These are phyloP conservation scores for Ethmia dodecea DNA, from an alignment of 2,888 invertebrate species.

Conservation along the genomic window DNA sequence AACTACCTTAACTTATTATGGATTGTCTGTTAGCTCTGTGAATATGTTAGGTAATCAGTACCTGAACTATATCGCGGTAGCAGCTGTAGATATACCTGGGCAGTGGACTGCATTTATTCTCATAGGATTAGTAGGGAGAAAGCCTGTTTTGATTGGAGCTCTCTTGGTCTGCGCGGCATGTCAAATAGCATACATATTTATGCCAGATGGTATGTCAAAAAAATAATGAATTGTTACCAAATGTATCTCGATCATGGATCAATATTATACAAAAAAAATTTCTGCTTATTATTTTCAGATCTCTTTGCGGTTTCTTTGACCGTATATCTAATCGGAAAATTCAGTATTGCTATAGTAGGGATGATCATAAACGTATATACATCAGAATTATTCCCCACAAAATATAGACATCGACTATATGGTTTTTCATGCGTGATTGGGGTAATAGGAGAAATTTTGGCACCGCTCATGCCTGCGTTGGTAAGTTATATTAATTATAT, in stretches of 20 bases:
- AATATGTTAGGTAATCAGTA: slow-evolving; percentile 80
- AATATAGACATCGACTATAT: slow-evolving; percentile 78
- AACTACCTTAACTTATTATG: slow-evolving; percentile 81
- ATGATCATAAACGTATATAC: slow-evolving; percentile 80
- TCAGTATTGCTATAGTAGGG: slow-evolving; percentile 78
- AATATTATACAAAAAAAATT: not conserved
- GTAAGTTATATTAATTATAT: too few relatives aligned
- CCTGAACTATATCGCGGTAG: slow-evolving; percentile 79
- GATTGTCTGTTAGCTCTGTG: slow-evolving; percentile 81
- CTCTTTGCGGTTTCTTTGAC: slow-evolving; percentile 42
- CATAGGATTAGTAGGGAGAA: slow-evolving; percentile 78
- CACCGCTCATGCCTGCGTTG: slow-evolving; percentile 81
- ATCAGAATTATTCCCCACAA: slow-evolving; percentile 82
- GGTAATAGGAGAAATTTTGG: slow-evolving; percentile 81
- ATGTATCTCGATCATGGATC: not conserved
- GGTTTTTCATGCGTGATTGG: slow-evolving; percentile 82
- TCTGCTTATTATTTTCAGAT: slow-evolving; percentile 24
- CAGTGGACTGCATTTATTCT: slow-evolving; percentile 77
- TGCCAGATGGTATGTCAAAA: slow-evolving; percentile 46
- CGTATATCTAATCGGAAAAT: slow-evolving; percentile 77
- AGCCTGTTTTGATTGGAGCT: slow-evolving; percentile 73
- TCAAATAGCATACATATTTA: slow-evolving; percentile 74
- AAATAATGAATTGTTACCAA: not conserved
- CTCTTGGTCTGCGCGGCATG: slow-evolving; percentile 77
- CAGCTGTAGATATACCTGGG: slow-evolving; percentile 82